Percentiles rank a stretch among this genome's conserved stretches.
Conservation (phyloP, 2,113 vertebrate genomes). For the Xiphorhynchus elegans region DNA sequence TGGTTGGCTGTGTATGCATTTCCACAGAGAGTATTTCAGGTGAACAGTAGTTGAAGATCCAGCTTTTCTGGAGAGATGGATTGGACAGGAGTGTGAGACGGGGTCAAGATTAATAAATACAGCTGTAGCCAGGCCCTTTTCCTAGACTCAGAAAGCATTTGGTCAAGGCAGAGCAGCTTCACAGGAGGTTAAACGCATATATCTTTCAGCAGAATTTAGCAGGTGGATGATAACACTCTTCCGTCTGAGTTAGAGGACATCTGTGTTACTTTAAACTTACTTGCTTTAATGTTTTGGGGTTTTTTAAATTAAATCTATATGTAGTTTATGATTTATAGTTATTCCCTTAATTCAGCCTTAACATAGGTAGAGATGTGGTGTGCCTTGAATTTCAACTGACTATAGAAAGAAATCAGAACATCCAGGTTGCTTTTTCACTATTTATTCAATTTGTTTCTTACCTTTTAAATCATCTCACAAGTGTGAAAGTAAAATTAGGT, state of each 20-base stretch:
- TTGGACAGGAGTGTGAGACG: accelerated
- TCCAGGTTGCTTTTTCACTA: neutral
- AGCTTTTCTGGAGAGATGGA: neutral
- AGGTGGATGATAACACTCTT: neutral
- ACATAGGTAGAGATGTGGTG: neutral
- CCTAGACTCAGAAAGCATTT: neutral
- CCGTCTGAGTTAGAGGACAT: neutral
- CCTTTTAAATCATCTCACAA: neutral
- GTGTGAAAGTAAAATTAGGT: neutral
- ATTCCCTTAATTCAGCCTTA: neutral
- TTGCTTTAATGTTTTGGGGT: neutral
- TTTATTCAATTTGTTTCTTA: neutral
- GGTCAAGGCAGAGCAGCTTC: neutral
- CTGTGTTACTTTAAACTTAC: neutral
- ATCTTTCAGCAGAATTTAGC: conserved; percentile 18
- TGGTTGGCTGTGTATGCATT: neutral
- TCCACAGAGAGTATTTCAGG: neutral
- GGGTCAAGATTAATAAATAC: conserved; percentile 33
- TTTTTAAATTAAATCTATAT: neutral
- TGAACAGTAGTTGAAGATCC: conserved; percentile 1
- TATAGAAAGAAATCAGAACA: neutral
- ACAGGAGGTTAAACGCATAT: neutral
- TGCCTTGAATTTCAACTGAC: neutral
- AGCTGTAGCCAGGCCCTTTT: conserved; percentile 17
- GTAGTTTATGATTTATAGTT: neutral